A percentile compares a stretch with the other conserved stretches of the same genome.
Conservation (phyloP, 2,888 invertebrate genomes). For the Microctonus aethiopoides region DNA sequence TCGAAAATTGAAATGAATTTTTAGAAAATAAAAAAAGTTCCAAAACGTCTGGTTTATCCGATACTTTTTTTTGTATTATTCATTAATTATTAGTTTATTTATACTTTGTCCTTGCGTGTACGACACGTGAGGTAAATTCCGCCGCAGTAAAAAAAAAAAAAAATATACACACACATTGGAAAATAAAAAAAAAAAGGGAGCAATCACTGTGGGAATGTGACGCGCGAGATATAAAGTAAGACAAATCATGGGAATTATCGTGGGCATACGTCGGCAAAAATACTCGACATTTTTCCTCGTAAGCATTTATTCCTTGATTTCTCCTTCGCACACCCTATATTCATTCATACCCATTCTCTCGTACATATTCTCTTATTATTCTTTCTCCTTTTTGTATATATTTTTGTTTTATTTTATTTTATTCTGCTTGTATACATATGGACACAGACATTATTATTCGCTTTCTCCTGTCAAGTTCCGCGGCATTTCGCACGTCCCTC, state of each 20-base stretch:
- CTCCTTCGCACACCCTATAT: conserved; percentile 18
- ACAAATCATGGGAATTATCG: conserved; percentile 34
- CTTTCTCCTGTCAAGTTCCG: conserved; percentile 3
- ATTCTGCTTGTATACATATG: not conserved
- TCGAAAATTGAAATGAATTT: no score
- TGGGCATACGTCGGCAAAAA: conserved; percentile 29
- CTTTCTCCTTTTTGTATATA: not conserved
- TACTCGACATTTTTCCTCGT: conserved; percentile 30
- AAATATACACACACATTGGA: no score
- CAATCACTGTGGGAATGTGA: not conserved
- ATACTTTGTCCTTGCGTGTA: no score
- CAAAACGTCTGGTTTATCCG: no score
- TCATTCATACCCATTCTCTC: no score
- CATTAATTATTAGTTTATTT: not conserved
- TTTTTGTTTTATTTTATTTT: not conserved
- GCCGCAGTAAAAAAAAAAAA: no score
- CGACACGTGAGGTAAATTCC: no score
- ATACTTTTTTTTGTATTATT: conserved; percentile 4
- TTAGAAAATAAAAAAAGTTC: no score
- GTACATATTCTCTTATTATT: conserved; percentile 3
- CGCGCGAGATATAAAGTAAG: conserved; percentile 10
- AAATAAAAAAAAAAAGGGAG: not conserved
- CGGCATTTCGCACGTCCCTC: conserved; percentile 12
- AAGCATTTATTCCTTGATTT: conserved; percentile 37
- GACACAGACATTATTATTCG: no score